phyloP scores from a whole-genome alignment of 1,140 invertebrate genomes.

The Eupeodes corollae region DNA sequence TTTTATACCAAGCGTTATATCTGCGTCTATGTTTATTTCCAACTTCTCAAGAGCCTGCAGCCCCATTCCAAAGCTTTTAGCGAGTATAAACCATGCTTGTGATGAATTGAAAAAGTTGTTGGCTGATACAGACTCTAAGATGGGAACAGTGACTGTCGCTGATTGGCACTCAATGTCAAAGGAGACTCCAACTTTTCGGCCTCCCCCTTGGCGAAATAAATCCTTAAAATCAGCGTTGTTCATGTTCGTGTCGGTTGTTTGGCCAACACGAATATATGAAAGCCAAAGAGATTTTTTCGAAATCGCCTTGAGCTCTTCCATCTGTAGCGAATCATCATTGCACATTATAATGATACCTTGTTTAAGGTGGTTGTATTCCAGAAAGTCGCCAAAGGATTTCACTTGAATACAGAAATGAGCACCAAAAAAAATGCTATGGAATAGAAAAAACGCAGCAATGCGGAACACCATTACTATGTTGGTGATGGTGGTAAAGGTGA shows the following conservation, averaged over 20 bases:
- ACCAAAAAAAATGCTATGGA: too few relatives aligned
- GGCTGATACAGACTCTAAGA: constrained; percentile 11
- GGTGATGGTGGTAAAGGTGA: too few relatives aligned
- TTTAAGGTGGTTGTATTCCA: constrained; percentile 16
- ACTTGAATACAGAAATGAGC: too few relatives aligned
- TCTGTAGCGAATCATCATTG: not conserved
- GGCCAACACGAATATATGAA: constrained; percentile 19
- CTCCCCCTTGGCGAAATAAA: constrained; percentile 15
- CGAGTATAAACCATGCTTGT: constrained; percentile 19
- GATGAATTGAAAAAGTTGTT: constrained; percentile 20
- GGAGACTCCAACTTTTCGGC: constrained; percentile 14
- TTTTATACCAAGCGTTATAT: constrained; percentile 20
- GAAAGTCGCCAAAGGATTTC: constrained; percentile 19
- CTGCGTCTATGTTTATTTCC: constrained; percentile 22
- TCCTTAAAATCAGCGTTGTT: constrained; percentile 14
- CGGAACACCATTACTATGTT: too few relatives aligned
- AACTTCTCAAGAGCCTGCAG: constrained; percentile 11
- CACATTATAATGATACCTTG: constrained; percentile 15
- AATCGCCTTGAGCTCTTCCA: constrained; percentile 12
- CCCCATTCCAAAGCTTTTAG: constrained; percentile 4
- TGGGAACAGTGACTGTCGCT: not conserved
- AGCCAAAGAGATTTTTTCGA: constrained; percentile 20
- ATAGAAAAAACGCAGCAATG: too few relatives aligned
- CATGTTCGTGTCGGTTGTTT: not conserved
- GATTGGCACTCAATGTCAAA: not conserved